These are phyloP conservation scores for Leptodactylus fuscus DNA, from an alignment of 2,113 vertebrate genomes.

Conservation along the genomic window DNA sequence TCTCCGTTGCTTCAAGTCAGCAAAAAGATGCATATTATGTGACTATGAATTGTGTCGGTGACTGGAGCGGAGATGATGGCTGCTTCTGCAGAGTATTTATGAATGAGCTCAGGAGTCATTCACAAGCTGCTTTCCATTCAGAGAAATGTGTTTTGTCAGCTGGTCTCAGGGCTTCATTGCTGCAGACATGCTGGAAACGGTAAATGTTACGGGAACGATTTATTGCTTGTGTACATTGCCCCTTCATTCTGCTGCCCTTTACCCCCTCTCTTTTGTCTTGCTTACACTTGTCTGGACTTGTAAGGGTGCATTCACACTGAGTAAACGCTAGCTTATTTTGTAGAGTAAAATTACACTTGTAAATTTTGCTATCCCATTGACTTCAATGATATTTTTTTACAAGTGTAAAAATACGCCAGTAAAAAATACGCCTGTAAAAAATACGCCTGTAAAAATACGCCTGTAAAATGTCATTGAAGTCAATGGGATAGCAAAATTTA, in stretches of 20 bases:
- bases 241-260: background rate
- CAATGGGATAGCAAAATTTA: too few species aligned
- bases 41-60: background rate
- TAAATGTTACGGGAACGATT: background rate
- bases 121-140: slow-evolving; percentile 22
- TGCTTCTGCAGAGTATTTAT: background rate
- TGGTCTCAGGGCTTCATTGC: background rate
- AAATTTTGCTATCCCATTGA: too few species aligned
- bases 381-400: too few species aligned
- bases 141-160: background rate
- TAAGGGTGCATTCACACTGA: too few species aligned
- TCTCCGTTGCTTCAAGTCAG: background rate
- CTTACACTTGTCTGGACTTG: slow-evolving; percentile 29
- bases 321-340: too few species aligned
- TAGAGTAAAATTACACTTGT: too few species aligned
- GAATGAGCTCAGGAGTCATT: slow-evolving; percentile 36
- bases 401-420: too few species aligned
- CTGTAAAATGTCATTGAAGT: too few species aligned
- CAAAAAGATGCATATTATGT: slow-evolving; percentile 22
- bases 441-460: too few species aligned
- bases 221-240: slow-evolving; percentile 15
- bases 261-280: background rate
- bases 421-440: too few species aligned
- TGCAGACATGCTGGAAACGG: background rate
- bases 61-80: slow-evolving; percentile 12